A percentile compares a stretch with the other conserved stretches of the same genome.
These are phyloP conservation scores for Lepus americanus DNA, from an alignment of 2,113 vertebrate genomes.

Conservation along the genomic window DNA sequence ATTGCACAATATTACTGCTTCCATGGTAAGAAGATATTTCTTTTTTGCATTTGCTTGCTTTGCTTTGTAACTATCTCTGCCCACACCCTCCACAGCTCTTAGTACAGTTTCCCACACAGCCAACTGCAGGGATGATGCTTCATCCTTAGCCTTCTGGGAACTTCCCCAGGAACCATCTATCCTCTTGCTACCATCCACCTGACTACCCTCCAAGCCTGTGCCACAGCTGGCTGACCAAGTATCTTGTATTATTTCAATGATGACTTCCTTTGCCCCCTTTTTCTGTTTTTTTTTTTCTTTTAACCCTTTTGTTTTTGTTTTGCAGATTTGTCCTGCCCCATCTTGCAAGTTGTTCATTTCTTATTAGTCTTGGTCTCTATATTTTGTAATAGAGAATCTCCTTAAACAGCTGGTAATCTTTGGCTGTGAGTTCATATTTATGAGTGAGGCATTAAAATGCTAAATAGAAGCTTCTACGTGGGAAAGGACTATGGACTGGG, in stretches of 20 bases:
- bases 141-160: background rate
- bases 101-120: background rate
- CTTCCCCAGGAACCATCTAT: background rate
- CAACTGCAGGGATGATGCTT: background rate
- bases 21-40: background rate
- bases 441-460: background rate
- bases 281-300: background rate
- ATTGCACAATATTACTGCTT: background rate
- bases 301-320: background rate
- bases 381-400: conserved; percentile 16
- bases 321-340: background rate
- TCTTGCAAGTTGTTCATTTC: background rate
- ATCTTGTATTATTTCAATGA: background rate
- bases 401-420: background rate
- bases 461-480: background rate
- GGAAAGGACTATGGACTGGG: background rate
- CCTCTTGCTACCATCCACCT: background rate
- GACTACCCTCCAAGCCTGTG: background rate
- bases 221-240: background rate
- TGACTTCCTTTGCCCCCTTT: background rate
- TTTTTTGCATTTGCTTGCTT: background rate
- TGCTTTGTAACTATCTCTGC: background rate
- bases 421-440: background rate
- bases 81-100: background rate
- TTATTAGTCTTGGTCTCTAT: conserved; percentile 31